Evolutionary conservation across 2,888 invertebrate species (phyloP).

Genomic region (Rhodophaea formosa): DNA sequence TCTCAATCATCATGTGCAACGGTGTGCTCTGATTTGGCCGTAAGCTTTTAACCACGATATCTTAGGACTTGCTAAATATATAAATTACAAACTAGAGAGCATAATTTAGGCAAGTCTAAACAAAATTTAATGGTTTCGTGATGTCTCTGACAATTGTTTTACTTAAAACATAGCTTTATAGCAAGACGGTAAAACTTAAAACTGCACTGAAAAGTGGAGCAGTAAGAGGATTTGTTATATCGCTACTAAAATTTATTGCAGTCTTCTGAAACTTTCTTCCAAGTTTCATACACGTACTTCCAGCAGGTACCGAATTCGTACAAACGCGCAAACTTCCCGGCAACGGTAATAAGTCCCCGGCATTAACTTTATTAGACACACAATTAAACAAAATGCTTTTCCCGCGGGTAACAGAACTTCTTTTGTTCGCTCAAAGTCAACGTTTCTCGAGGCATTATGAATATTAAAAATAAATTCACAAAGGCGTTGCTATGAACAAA

Average conservation of each 20-base stretch:
- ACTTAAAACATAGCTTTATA: not conserved
- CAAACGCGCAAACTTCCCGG: constrained; percentile 7
- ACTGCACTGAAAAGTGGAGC: constrained; percentile 6
- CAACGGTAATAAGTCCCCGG: constrained; percentile 15
- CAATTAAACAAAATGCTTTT: constrained; percentile 32
- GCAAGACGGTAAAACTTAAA: not conserved
- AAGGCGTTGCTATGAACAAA: constrained; percentile 37
- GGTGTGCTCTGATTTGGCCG: no score
- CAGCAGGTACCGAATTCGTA: not conserved
- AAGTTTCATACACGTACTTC: not conserved
- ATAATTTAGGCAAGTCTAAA: no score
- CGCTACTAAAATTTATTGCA: constrained; percentile 5
- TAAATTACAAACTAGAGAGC: no score
- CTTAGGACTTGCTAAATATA: no score
- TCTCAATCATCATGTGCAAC: no score
- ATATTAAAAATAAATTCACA: constrained; percentile 41
- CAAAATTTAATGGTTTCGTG: no score
- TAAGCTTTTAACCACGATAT: no score
- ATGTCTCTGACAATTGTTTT: no score
- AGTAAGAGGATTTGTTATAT: not conserved
- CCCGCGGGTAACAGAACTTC: constrained; percentile 31
- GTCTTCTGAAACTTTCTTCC: not conserved
- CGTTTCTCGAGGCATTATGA: constrained; percentile 36
- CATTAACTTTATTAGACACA: constrained; percentile 28
- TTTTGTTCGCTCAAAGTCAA: constrained; percentile 38